A percentile compares a stretch with the other conserved stretches of the same genome.
Evolutionary conservation across 2,888 invertebrate genomes (phyloP).

Genomic region (Eupithecia dodoneata): DNA sequence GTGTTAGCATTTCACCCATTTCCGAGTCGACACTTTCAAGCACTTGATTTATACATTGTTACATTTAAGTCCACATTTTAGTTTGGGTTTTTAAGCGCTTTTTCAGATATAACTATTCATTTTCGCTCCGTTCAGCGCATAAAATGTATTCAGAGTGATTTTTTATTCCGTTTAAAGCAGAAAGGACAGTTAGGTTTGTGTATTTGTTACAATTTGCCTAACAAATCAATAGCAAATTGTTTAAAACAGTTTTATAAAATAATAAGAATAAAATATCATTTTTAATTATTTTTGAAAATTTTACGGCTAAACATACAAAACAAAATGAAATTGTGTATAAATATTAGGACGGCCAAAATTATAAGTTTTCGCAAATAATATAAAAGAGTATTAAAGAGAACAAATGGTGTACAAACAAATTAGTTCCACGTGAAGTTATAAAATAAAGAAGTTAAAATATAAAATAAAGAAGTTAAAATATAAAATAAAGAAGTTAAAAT

Average conservation of each 20-base stretch:
- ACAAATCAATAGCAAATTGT: neutral
- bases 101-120: constrained; percentile 19
- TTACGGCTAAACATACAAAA: no score
- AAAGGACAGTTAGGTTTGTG: neutral
- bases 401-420: no score
- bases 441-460: no score
- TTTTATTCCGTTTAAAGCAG: neutral
- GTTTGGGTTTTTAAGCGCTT: constrained; percentile 22
- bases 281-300: no score
- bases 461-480: no score
- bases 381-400: no score
- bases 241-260: neutral
- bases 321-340: no score
- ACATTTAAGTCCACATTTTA: constrained; percentile 29
- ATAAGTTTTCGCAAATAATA: no score
- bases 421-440: no score
- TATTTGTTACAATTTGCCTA: neutral
- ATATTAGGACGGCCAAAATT: no score
- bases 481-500: no score
- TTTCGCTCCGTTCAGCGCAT: constrained; percentile 5
- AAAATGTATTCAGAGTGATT: neutral
- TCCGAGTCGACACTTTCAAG: constrained; percentile 32
- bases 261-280: neutral
- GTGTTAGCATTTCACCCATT: constrained; percentile 29
- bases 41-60: constrained; percentile 32